Evolutionary conservation across 2,797 vertebrate genomes (phyloP).

Genomic region (Parauchenoglanis punctatus): DNA sequence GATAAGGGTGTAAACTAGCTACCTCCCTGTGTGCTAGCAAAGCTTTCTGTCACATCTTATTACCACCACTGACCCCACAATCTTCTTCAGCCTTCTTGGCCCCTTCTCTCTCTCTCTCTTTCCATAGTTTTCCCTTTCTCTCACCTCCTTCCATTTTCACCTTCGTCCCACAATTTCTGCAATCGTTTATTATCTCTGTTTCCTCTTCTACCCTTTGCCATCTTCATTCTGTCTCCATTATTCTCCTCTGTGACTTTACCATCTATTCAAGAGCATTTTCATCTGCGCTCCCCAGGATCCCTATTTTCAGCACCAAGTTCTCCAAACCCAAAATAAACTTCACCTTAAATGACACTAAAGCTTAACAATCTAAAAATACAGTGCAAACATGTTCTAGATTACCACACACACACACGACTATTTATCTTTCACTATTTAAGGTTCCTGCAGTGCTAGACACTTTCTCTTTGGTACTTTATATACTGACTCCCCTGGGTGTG

Average conservation of each 20-base stretch:
- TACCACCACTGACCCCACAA: constrained; percentile 66
- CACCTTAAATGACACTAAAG: constrained; percentile 17
- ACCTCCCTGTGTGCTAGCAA: constrained; percentile 68
- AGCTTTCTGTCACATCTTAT: constrained; percentile 74
- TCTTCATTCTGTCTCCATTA: constrained; percentile 6
- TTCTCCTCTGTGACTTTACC: not conserved
- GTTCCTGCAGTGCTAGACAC: constrained; percentile 33
- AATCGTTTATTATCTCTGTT: constrained; percentile 2
- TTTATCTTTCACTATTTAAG: constrained; percentile 32
- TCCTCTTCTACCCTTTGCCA: not conserved
- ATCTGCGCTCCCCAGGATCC: not conserved
- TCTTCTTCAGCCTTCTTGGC: not conserved
- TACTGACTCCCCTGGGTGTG: constrained; percentile 14
- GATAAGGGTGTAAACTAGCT: constrained; percentile 75
- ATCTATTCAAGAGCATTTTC: constrained; percentile 10
- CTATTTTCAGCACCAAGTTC: constrained; percentile 29
- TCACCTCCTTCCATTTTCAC: constrained; percentile 9
- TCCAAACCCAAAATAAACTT: constrained; percentile 20
- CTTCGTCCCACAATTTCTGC: constrained; percentile 1
- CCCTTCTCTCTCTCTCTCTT: constrained; percentile 26
- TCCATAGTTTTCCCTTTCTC: constrained; percentile 20
- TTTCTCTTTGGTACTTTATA: constrained; percentile 1
- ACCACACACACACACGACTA: not conserved
- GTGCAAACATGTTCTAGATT: not conserved
- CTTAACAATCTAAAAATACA: constrained; percentile 48